These are phyloP conservation scores for Agelastica alni DNA, from an alignment of 2,888 invertebrate species.

Conservation along the genomic window DNA sequence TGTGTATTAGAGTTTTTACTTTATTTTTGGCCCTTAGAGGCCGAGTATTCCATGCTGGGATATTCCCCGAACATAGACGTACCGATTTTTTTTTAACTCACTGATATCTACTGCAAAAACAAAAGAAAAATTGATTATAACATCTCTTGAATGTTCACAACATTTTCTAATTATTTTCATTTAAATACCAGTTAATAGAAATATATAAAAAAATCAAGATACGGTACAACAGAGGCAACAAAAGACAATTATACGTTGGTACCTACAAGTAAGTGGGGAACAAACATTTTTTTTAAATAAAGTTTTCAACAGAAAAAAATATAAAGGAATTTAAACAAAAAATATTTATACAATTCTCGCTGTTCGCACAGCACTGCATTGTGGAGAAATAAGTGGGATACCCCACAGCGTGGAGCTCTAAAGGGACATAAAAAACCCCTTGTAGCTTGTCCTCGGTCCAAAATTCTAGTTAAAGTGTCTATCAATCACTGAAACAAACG, in stretches of 20 bases:
- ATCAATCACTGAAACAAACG: constrained; percentile 38
- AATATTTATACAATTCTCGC: too few species aligned
- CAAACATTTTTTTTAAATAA: too few species aligned
- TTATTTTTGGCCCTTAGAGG: constrained; percentile 27
- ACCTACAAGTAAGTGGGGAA: neutral
- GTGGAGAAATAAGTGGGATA: neutral
- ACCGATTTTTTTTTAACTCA: neutral
- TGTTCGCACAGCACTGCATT: neutral
- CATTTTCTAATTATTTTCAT: too few species aligned
- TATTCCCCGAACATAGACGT: constrained; percentile 16
- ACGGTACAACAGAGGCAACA: too few species aligned
- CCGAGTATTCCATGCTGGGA: constrained; percentile 5
- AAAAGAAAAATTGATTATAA: too few species aligned
- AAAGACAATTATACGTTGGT: too few species aligned
- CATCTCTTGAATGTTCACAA: neutral
- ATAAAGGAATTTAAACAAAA: too few species aligned
- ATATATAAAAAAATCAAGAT: too few species aligned
- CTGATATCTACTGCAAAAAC: too few species aligned
- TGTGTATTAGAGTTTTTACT: constrained; percentile 21
- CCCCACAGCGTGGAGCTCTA: constrained; percentile 31
- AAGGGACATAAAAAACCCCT: constrained; percentile 34
- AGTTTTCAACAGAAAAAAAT: too few species aligned
- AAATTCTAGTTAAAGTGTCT: constrained; percentile 38
- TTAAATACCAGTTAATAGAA: too few species aligned
- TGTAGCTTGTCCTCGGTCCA: constrained; percentile 37